These are phyloP conservation scores for Drosophila suboccidentalis DNA, from an alignment of 2,888 invertebrate species.

Conservation along the genomic window DNA sequence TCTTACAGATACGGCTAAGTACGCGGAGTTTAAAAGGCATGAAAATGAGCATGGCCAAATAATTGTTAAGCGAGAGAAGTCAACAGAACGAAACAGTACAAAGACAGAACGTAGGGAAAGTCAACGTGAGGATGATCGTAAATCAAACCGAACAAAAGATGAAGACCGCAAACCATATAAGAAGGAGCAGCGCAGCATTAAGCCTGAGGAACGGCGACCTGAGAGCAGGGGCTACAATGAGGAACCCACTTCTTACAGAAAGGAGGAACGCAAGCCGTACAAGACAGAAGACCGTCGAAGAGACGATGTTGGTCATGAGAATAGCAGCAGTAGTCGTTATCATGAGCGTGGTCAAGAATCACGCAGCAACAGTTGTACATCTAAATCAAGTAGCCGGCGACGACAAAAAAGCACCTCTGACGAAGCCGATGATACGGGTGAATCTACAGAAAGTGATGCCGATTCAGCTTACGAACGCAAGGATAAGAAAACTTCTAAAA, in stretches of 20 bases:
- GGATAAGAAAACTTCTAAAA: conserved; percentile 63
- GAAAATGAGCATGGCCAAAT: conserved; percentile 83
- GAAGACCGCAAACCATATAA: conserved; percentile 44
- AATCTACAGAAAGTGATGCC: conserved; percentile 71
- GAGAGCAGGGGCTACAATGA: conserved; percentile 25
- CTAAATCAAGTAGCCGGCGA: conserved; percentile 39
- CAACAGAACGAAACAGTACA: conserved; percentile 24
- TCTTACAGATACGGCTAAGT: conserved; percentile 89
- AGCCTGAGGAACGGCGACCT: conserved; percentile 32
- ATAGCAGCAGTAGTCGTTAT: conserved; percentile 46
- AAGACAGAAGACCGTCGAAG: conserved; percentile 27
- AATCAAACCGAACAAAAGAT: conserved; percentile 24
- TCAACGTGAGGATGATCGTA: conserved; percentile 37
- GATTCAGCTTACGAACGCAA: conserved; percentile 72
- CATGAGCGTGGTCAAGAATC: conserved; percentile 30
- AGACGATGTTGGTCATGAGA: conserved; percentile 5
- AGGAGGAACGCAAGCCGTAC: conserved; percentile 8
- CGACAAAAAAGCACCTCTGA: conserved; percentile 60
- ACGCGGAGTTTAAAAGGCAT: conserved; percentile 89
- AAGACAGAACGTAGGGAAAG: conserved; percentile 33
- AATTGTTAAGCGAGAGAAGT: conserved; percentile 59
- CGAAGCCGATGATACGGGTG: conserved; percentile 68
- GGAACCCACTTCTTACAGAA: conserved; percentile 14
- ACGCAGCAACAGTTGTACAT: conserved; percentile 39
- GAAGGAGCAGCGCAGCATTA: conserved; percentile 15